These are phyloP conservation scores for Pampus argenteus DNA, from an alignment of 2,797 vertebrate species.

Conservation along the genomic window DNA sequence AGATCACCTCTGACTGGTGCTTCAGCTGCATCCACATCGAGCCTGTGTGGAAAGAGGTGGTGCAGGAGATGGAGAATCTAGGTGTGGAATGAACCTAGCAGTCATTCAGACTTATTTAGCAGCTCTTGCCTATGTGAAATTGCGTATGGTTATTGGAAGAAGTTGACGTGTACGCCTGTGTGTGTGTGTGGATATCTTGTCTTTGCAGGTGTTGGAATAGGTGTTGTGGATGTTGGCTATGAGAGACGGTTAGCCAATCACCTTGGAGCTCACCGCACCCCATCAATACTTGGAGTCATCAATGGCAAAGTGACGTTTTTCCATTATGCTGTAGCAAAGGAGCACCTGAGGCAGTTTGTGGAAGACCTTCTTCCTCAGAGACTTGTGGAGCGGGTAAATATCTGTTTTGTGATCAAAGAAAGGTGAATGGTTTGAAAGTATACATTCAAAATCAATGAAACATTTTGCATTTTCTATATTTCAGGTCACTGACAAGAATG, in stretches of 20 bases:
- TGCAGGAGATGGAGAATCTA: constrained; percentile 92
- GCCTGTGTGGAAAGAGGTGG: constrained; percentile 97
- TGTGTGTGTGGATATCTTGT: constrained; percentile 16
- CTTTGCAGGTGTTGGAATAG: constrained; percentile 91
- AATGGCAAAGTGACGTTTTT: constrained; percentile 95
- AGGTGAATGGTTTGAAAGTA: neutral
- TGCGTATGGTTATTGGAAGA: neutral
- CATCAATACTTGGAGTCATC: constrained; percentile 93
- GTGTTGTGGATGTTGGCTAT: constrained; percentile 94
- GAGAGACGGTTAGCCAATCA: constrained; percentile 95
- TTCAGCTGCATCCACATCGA: constrained; percentile 98
- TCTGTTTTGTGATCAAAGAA: neutral
- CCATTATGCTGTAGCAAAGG: constrained; percentile 91
- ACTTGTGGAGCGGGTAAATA: constrained; percentile 91
- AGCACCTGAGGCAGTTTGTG: constrained; percentile 93
- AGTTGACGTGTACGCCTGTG: neutral
- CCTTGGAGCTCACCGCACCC: constrained; percentile 94
- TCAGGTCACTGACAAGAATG: constrained; percentile 94
- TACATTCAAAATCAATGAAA: neutral
- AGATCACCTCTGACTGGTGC: constrained; percentile 98
- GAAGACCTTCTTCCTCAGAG: constrained; percentile 95
- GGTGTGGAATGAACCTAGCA: constrained; percentile 80
- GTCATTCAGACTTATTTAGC: neutral
- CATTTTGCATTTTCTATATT: constrained; percentile 8
- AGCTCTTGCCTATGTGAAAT: rapidly evolving